phyloP scores from a whole-genome alignment of 2,113 vertebrate species.

The Oncorhynchus tshawytscha region DNA sequence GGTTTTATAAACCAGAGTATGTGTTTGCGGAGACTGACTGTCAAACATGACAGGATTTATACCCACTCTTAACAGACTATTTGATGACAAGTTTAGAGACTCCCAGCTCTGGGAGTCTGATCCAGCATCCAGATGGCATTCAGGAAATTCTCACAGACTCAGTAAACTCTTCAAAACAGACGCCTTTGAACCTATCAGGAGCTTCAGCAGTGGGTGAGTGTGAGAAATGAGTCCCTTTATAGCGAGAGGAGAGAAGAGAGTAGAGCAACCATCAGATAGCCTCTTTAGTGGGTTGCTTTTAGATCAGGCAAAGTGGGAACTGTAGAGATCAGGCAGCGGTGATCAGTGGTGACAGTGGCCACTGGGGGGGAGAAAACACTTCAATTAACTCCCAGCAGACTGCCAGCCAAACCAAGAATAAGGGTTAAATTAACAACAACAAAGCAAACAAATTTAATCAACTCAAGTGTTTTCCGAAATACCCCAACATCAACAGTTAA shows the following conservation, averaged over 20 bases:
- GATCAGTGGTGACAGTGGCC: conserved; percentile 45
- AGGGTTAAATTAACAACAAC: conserved; percentile 57
- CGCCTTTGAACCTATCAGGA: conserved; percentile 3
- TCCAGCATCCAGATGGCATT: conserved; percentile 14
- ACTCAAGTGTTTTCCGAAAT: conserved; percentile 41
- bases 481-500: conserved; percentile 48
- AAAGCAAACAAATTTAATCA: conserved; percentile 58
- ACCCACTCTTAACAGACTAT: conserved; percentile 17
- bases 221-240: conserved; percentile 48
- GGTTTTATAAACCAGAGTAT: neutral
- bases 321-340: conserved; percentile 37
- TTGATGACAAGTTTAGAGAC: conserved; percentile 12
- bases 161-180: conserved; percentile 18
- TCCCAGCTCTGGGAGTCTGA: conserved; percentile 13
- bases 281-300: conserved; percentile 51
- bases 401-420: conserved; percentile 49
- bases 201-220: conserved; percentile 35
- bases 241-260: conserved; percentile 22
- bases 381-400: conserved; percentile 52
- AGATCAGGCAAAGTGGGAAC: conserved; percentile 10
- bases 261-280: conserved; percentile 53
- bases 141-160: conserved; percentile 35
- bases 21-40: neutral
- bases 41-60: conserved; percentile 41
- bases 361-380: conserved; percentile 30